A percentile compares a stretch with the other conserved stretches of the same genome.
Conservation (phyloP, 2,888 invertebrate species). For the Apantesis nais region DNA sequence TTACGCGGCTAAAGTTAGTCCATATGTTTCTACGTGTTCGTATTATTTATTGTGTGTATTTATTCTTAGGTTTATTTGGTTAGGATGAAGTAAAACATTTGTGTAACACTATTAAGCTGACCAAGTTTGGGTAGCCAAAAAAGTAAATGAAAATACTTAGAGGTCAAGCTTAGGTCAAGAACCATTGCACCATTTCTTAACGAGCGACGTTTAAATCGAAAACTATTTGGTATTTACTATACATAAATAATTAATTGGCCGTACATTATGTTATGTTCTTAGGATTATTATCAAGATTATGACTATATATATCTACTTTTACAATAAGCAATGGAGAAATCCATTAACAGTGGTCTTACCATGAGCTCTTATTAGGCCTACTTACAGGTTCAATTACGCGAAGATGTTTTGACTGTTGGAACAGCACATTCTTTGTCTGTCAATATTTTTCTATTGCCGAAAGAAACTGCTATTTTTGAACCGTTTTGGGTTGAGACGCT, state of each 20-base stretch:
- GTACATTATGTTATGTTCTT: constrained; percentile 38
- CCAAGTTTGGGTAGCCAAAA: neutral
- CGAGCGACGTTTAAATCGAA: constrained; percentile 9
- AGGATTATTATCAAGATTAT: constrained; percentile 38
- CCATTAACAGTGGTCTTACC: no score
- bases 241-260: constrained; percentile 28
- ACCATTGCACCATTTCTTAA: neutral
- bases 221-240: constrained; percentile 24
- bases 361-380: no score
- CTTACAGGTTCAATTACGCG: constrained; percentile 54
- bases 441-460: neutral
- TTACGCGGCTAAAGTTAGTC: constrained; percentile 15
- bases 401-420: constrained; percentile 17
- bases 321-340: constrained; percentile 59
- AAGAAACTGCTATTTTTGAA: no score
- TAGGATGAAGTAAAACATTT: constrained; percentile 18
- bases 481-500: no score
- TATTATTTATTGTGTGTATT: constrained; percentile 20
- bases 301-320: constrained; percentile 15
- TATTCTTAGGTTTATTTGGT: constrained; percentile 15
- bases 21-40: constrained; percentile 14
- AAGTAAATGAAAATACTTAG: neutral
- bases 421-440: neutral
- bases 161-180: neutral
- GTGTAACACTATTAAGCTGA: constrained; percentile 11